Evolutionary conservation across 2,113 vertebrate species (phyloP).

Genomic region (Xyliphius kryptos): DNA sequence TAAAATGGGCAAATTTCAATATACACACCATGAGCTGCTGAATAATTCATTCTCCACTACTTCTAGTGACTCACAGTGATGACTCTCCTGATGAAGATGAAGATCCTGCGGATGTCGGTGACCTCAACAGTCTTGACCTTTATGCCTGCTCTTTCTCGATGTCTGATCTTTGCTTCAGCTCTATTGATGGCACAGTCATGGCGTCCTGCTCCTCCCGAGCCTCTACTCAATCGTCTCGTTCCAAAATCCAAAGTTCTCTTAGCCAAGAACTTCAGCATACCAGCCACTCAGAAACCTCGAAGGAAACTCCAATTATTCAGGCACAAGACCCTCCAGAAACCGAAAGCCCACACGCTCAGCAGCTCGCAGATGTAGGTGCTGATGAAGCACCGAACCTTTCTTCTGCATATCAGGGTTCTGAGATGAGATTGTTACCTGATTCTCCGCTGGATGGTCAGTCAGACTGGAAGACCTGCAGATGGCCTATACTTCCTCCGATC

Average conservation of each 20-base stretch:
- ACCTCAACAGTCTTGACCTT: too few relatives aligned
- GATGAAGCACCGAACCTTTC: slow-evolving; percentile 11
- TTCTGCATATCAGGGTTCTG: slow-evolving; percentile 28
- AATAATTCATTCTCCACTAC: slow-evolving; percentile 17
- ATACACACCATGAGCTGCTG: neutral
- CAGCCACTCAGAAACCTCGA: too few relatives aligned
- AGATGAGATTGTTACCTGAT: slow-evolving; percentile 13
- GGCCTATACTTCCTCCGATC: slow-evolving; percentile 68
- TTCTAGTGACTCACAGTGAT: slow-evolving; percentile 35
- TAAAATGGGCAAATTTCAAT: too few relatives aligned
- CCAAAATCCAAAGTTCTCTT: too few relatives aligned
- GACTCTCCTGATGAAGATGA: slow-evolving; percentile 10
- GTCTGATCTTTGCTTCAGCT: too few relatives aligned
- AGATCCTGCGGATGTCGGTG: slow-evolving; percentile 7
- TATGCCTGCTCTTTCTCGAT: too few relatives aligned
- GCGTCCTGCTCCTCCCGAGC: too few relatives aligned
- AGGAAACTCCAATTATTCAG: too few relatives aligned
- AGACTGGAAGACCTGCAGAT: slow-evolving; percentile 53
- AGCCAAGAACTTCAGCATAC: too few relatives aligned
- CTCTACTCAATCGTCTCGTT: too few relatives aligned
- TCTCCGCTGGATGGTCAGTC: slow-evolving; percentile 45
- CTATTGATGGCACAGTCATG: too few relatives aligned
- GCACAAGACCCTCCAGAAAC: neutral
- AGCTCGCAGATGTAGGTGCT: neutral
- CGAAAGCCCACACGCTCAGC: neutral